Percentiles rank a stretch among this genome's conserved stretches.
These are phyloP conservation scores for Panzeria rudis DNA, from an alignment of 2,888 invertebrate species.

Conservation along the genomic window DNA sequence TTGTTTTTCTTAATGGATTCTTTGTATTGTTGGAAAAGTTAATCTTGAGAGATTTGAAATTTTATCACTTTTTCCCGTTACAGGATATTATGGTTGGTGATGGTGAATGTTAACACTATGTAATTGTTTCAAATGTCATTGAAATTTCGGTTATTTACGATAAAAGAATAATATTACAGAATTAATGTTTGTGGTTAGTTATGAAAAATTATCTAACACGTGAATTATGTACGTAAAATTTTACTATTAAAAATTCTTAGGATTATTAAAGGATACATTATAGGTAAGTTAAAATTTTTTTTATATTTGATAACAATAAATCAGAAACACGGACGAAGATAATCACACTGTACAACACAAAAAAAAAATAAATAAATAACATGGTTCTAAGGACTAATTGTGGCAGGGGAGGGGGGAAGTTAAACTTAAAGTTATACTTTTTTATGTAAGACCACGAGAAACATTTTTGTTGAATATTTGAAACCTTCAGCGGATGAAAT, in stretches of 20 bases:
- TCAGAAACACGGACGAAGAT: too few species aligned
- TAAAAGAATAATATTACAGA: neutral
- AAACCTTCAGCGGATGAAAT: too few species aligned
- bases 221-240: neutral
- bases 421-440: too few species aligned
- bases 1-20: conserved; percentile 36
- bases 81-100: conserved; percentile 33
- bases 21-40: conserved; percentile 20
- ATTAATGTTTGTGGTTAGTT: neutral
- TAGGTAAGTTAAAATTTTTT: too few species aligned
- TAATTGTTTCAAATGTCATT: conserved; percentile 29
- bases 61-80: conserved; percentile 34
- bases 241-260: neutral
- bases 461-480: too few species aligned
- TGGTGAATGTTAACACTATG: neutral
- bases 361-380: too few species aligned
- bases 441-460: too few species aligned
- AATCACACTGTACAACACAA: too few species aligned
- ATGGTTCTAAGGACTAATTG: too few species aligned
- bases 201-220: conserved; percentile 1
- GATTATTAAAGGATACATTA: neutral
- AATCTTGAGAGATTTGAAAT: conserved; percentile 26
- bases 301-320: neutral
- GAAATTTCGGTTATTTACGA: conserved; percentile 17
- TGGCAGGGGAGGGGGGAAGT: too few species aligned